Conservation (phyloP, 2,797 vertebrate species). For the Chelon labrosus region DNA sequence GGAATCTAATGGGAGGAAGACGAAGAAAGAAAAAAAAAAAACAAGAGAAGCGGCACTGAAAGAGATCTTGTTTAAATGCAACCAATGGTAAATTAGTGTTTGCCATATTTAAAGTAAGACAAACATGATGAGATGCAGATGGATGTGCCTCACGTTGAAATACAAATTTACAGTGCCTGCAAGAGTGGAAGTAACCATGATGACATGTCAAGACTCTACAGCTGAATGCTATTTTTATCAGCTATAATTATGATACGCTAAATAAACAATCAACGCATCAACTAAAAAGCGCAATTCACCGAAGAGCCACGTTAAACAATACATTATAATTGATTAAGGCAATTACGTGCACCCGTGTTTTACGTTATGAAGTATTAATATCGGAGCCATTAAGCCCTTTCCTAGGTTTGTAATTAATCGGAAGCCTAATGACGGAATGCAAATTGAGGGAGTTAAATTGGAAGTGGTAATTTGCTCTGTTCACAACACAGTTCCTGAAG, state of each 20-base stretch:
- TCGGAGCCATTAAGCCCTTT: constrained; percentile 61
- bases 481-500: constrained; percentile 32
- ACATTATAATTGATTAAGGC: constrained; percentile 19
- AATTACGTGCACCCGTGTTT: constrained; percentile 45
- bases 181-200: not conserved
- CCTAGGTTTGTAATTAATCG: constrained; percentile 68
- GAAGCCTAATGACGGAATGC: constrained; percentile 46
- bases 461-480: constrained; percentile 62
- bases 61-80: not conserved
- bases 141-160: too few relatives aligned
- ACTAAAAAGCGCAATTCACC: constrained; percentile 4
- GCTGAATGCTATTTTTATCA: constrained; percentile 1
- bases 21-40: constrained; percentile 5
- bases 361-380: constrained; percentile 44
- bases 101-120: not conserved
- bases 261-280: constrained; percentile 19
- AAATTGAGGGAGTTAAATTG: constrained; percentile 66
- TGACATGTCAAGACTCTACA: not conserved
- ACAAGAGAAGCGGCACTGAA: not conserved
- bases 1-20: constrained; percentile 10
- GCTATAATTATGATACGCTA: constrained; percentile 14
- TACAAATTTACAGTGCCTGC: not conserved
- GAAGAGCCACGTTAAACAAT: constrained; percentile 7
- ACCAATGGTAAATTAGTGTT: not conserved
- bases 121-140: not conserved